Evolutionary conservation across 2,888 invertebrate species (phyloP), one percentile per base, ranked within the genome.

Genomic region (Mactromeris polynyma): DNA sequence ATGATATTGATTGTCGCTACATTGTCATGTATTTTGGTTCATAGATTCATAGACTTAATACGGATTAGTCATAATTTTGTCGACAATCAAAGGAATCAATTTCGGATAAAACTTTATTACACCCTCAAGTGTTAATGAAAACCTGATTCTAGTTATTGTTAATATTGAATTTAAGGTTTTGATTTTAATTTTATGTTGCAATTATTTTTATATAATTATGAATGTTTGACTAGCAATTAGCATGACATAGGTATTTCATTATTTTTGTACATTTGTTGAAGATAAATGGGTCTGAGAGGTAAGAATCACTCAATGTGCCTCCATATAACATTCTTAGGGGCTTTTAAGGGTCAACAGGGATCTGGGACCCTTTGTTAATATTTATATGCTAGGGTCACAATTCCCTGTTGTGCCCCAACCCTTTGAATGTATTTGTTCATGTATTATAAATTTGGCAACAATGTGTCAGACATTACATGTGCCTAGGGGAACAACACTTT

Each of bases 401-500:
- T 33, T 26, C 73, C 19, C 33, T 73, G 73, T 73, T 73, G 14
- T 73, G 19, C 26, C 36, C 9, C 4, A 19, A 11, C 21, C 73
- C 58, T 64, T 64, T 21, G 58, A 73, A 73, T 73, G 17, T 73
- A 73, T 36, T 36, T 73, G 73, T 73, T 73, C 36, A 36, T 73
- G 73, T 73, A 73, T 73, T 82, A 38, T 64, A 69, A 79, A 36
- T 38, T 73, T 69, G 64, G 73, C 69, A 73, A 83, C 36, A 54
- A 40, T 54, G 64, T 83, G 73, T 83, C 83, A 73, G 64, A 82
- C 26, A 17, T 31, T 42, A 46, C 78, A 80, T 80, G 85, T 85
- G 85, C 85, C 85, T 85, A 85, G 78, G 80, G 85, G 85, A 80
- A 85, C 79, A 80, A 85, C 40, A 79, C 38, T 85, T 40, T 80